Base-by-base conservation (phyloP, 2,113 vertebrate genomes). In the Muntiacus muntjak region DNA sequence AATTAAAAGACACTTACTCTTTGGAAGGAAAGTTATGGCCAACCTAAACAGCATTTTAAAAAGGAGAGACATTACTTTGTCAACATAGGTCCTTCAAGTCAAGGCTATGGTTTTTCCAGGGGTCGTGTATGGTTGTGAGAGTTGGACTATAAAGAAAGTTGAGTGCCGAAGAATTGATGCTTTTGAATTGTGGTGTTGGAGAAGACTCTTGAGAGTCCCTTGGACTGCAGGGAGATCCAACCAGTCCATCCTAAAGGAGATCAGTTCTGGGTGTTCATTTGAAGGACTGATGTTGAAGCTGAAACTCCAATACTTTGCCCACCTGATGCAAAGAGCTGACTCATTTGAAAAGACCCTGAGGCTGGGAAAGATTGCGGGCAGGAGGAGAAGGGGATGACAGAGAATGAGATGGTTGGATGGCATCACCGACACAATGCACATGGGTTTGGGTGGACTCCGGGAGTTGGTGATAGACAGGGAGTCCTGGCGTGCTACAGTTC, bases 141-240 rank as follows among this genome's bases (percentile, higher is more conserved):
- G 1, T 19, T 67, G 62, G 3, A 67, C 62, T n/a, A 9, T n/a
- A 4, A n/a, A 64, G 1, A 67, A 67, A 9, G 7, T 16, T 67
- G 62, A 67, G 33, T 0, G 0, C 62, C 0, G 0, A 67, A 67
- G 62, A 67, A 67, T n/a, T 67, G 30, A 67, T n/a, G 62, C 16
- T 67, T n/a, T 67, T 67, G 30, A 64, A 64, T 30, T 64, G 15
- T 64, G 30, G 30, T 33, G 62, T 9, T 64, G 30, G 7, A 64
- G 7, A 33, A 64, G 62, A 64, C 33, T 52, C 50, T n/a, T 64
- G 15, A 64, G 62, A 64, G 62, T 64, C 15, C 62, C 33, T 64
- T 64, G 62, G 62, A 67, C 33, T n/a, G 33, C 33, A 9, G 9
- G 62, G 1, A 67, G 62, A n/a, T 67, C 30, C 62, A 67, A 19